phyloP scores from a whole-genome alignment of 1,140 invertebrate species.

The Lutraria rhynchaena region DNA sequence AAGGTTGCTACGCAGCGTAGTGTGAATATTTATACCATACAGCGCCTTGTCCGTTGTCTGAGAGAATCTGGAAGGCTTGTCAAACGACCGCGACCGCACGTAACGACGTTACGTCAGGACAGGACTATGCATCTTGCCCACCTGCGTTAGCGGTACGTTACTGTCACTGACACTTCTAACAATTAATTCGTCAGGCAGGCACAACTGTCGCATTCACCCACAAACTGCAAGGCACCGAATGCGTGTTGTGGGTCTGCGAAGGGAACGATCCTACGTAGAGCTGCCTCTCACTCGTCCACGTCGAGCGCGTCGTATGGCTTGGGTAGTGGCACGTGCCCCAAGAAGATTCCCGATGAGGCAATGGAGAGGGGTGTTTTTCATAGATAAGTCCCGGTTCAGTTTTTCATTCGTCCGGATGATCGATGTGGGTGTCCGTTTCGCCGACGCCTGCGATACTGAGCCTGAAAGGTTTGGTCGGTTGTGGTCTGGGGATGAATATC shows the following conservation, averaged over 20 bases:
- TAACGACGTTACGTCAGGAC: slow-evolving; percentile 9
- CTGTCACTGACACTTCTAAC: slow-evolving; percentile 2
- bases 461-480: slow-evolving; percentile 2
- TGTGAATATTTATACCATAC: slow-evolving; percentile 23
- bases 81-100: slow-evolving; percentile 12
- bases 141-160: slow-evolving; percentile 26
- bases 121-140: slow-evolving; percentile 20
- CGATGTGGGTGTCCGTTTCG: slow-evolving; percentile 22
- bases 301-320: slow-evolving; percentile 6
- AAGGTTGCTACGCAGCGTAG: slow-evolving; percentile 25
- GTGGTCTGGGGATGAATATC: slow-evolving; percentile 21
- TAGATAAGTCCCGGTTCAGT: slow-evolving; percentile 31
- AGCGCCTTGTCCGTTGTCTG: slow-evolving; percentile 13
- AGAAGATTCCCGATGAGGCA: slow-evolving; percentile 24
- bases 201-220: not conserved
- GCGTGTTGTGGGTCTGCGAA: not conserved
- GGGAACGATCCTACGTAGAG: not conserved
- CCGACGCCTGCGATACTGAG: slow-evolving; percentile 19
- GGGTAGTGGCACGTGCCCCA: slow-evolving; percentile 7
- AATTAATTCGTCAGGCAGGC: slow-evolving; percentile 21
- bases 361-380: slow-evolving; percentile 27
- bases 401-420: slow-evolving; percentile 8
- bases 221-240: slow-evolving; percentile 15
- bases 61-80: slow-evolving; percentile 21
- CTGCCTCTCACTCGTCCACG: slow-evolving; percentile 12